Conservation (phyloP, 2,113 vertebrate genomes). For the Pituophis catenifer region DNA sequence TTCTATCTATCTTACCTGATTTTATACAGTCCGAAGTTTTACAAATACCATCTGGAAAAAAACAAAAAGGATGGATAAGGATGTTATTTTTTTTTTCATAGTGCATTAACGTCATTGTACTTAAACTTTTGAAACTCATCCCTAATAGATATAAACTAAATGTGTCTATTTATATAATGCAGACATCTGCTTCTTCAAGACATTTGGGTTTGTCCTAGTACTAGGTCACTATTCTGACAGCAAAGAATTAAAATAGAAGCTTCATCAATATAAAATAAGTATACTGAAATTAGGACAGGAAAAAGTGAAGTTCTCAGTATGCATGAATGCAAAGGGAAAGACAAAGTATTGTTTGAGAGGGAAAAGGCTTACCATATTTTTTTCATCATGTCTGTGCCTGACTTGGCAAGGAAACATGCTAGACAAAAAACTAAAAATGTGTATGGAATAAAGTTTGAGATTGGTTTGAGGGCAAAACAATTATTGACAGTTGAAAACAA, state of each 20-base stretch:
- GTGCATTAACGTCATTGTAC: not conserved
- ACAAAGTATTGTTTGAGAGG: not conserved
- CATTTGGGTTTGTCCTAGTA: not conserved
- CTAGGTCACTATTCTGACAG: not conserved
- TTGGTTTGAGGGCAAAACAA: not conserved
- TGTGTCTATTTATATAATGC: not conserved
- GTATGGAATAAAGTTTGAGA: not conserved
- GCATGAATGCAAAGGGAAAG: not conserved
- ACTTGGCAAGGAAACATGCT: not conserved
- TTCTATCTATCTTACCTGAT: conserved; percentile 80
- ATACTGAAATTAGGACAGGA: not conserved
- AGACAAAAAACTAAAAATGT: not conserved
- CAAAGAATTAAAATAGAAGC: not conserved
- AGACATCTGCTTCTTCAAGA: not conserved
- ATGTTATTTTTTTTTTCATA: not conserved
- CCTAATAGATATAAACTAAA: not conserved
- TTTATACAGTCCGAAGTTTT: conserved; percentile 89
- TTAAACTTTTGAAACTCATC: not conserved
- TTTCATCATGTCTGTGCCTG: no score
- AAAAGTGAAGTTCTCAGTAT: not conserved
- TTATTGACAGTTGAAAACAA: not conserved
- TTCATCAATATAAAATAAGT: not conserved
- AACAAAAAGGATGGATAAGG: not conserved
- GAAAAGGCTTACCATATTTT: not conserved
- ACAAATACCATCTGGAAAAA: conserved; percentile 82